phyloP scores from a whole-genome alignment of 2,113 vertebrate species.

The Pseudonaja textilis region DNA sequence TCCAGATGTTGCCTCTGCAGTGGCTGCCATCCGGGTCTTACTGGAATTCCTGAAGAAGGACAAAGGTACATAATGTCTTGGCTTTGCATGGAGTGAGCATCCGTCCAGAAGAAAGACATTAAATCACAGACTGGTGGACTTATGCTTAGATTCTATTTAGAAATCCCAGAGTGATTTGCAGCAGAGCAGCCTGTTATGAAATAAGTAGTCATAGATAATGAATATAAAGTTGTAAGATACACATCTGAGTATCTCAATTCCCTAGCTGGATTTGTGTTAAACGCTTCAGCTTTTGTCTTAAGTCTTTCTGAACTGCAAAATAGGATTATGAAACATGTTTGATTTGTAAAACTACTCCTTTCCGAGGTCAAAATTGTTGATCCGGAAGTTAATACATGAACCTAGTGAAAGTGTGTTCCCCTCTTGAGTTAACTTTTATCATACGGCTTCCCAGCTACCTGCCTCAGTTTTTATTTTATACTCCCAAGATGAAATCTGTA shows the following conservation, averaged over 20 bases:
- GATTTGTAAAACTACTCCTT: not conserved
- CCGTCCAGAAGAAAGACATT: no score
- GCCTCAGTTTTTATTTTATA: not conserved
- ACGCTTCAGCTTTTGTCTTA: not conserved
- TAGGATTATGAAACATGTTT: not conserved
- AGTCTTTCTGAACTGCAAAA: not conserved
- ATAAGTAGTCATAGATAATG: not conserved
- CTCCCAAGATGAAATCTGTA: not conserved
- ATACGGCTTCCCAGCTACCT: not conserved
- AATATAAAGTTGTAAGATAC: not conserved
- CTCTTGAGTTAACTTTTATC: not conserved
- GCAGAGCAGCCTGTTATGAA: not conserved
- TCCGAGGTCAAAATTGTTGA: not conserved
- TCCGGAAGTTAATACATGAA: not conserved
- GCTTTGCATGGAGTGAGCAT: not conserved
- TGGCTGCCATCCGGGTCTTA: constrained; percentile 88
- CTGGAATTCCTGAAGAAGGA: constrained; percentile 90
- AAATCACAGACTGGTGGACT: not conserved
- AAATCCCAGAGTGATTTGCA: not conserved
- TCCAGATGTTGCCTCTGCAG: constrained; percentile 88
- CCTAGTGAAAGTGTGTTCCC: not conserved
- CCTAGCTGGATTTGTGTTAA: not conserved
- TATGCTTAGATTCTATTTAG: not conserved
- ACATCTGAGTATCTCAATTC: not conserved
- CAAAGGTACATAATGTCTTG: constrained; percentile 70